Evolutionary conservation across 2,888 invertebrate species (phyloP), one percentile per base, ranked within the genome.

Genomic region (Apantesis nais): DNA sequence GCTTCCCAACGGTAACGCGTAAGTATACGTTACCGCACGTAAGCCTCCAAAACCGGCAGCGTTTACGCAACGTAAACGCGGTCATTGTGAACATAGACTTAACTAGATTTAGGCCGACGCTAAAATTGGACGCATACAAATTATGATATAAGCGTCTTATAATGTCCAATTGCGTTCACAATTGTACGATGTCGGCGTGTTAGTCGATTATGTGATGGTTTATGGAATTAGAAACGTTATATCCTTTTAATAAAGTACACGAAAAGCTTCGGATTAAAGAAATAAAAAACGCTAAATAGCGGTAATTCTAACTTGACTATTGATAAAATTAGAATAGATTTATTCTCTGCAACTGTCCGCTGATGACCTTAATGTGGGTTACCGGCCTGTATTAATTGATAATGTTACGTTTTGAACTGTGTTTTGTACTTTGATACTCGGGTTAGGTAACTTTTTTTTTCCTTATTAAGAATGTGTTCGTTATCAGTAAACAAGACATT

Each of bases 121-220:
- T 84, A 76, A 80, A 80, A 78, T 85, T 85, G 86, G 88, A 86
- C 87, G 83, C 84, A 86, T 88, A 90, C 90, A 88, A 89, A 88
- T 88, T 89, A 89, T 80, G 76, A 84, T 83, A 78, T 85, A 87
- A 89, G 80, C 83, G 83, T 85, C 82, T 84, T 75, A 58, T 72
- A 76, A 81, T 83, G 89, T 89, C 87, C 87, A 88, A 88, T 79
- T 72, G 76, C 76, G 78, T 75, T 73, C 70, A 74, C 70, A 62
- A 58, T 71, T 73, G 78, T 79, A 74, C 73, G 73, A 69, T 67
- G 72, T 65, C 76, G 77, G 70, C 73, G 31, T 61, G 70, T 66
- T 62, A 62, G 72, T 78, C 78, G 77, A 67, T 72, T 48, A 61
- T 74, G 67, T 78, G 75, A 71, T 64, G 62, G 64, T 70, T 73